A percentile compares a stretch with the other conserved stretches of the same genome.
These are phyloP conservation scores for Syrrhaptes paradoxus DNA, from an alignment of 2,113 vertebrate species.

Conservation along the genomic window DNA sequence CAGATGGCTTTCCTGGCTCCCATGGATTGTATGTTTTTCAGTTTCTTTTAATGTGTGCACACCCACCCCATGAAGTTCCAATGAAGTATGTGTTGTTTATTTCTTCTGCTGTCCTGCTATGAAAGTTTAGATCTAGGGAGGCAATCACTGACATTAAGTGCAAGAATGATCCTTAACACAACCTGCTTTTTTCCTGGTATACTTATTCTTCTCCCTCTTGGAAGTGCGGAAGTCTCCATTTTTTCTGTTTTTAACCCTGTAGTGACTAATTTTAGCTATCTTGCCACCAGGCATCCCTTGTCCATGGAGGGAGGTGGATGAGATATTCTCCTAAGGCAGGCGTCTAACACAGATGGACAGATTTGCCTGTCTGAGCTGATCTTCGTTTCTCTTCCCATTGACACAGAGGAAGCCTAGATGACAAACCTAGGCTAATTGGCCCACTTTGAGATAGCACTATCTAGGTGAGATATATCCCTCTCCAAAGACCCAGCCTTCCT, in stretches of 20 bases:
- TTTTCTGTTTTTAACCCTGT: background rate
- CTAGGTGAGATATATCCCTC: background rate
- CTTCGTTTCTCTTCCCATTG: background rate
- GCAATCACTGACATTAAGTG: background rate
- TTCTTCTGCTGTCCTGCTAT: constrained; percentile 8
- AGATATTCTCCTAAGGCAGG: background rate
- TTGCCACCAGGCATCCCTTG: background rate
- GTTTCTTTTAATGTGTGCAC: constrained; percentile 27
- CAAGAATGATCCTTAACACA: background rate
- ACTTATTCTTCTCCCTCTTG: background rate
- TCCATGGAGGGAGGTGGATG: background rate
- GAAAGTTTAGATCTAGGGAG: background rate
- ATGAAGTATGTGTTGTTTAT: constrained; percentile 4
- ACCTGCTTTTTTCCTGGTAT: background rate
- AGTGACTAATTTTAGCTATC: constrained; percentile 13
- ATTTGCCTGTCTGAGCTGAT: background rate
- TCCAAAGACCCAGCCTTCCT: background rate
- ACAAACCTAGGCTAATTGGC: background rate
- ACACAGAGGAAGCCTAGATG: background rate
- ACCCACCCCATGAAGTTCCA: constrained; percentile 27
- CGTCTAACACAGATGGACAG: background rate
- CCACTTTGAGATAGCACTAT: background rate
- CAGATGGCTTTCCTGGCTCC: constrained; percentile 52
- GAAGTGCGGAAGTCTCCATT: background rate
- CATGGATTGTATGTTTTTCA: constrained; percentile 14